Percentiles rank a stretch among this genome's conserved stretches.
phyloP scores from a whole-genome alignment of 2,888 invertebrate genomes.

The Pristionchus japonicus region DNA sequence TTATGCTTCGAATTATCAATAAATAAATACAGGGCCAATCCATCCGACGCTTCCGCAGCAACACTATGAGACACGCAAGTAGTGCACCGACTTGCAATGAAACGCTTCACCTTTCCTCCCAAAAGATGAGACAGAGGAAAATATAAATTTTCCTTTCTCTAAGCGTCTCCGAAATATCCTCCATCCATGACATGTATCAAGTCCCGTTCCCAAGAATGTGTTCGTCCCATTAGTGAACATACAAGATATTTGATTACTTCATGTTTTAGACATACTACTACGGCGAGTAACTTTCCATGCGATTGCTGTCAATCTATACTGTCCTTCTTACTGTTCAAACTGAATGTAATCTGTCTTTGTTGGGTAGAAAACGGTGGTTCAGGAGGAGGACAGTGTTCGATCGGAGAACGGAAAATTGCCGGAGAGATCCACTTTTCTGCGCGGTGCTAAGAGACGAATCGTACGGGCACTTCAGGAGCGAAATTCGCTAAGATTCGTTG shows the following conservation, averaged over 20 bases:
- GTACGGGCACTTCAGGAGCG: slow-evolving; percentile 2
- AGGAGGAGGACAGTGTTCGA: slow-evolving; percentile 3
- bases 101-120: not conserved
- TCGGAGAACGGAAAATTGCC: not conserved
- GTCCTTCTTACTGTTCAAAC: not conserved
- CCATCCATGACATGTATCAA: no score
- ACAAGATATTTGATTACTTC: no score
- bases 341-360: not conserved
- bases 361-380: not conserved
- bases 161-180: no score
- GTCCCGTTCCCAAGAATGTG: no score
- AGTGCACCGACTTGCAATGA: not conserved
- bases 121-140: no score
- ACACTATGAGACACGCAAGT: not conserved
- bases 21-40: not conserved
- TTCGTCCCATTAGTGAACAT: no score
- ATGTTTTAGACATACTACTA: no score
- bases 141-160: no score
- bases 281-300: no score
- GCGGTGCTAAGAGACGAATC: not conserved
- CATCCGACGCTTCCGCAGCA: not conserved
- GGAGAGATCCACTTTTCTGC: not conserved
- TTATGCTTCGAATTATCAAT: not conserved
- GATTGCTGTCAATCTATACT: no score
- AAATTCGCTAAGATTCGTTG: not conserved